Evolutionary conservation across 2,797 vertebrate species (phyloP), one percentile per base, ranked within the genome.

Genomic region (Megalops cyprinoides): DNA sequence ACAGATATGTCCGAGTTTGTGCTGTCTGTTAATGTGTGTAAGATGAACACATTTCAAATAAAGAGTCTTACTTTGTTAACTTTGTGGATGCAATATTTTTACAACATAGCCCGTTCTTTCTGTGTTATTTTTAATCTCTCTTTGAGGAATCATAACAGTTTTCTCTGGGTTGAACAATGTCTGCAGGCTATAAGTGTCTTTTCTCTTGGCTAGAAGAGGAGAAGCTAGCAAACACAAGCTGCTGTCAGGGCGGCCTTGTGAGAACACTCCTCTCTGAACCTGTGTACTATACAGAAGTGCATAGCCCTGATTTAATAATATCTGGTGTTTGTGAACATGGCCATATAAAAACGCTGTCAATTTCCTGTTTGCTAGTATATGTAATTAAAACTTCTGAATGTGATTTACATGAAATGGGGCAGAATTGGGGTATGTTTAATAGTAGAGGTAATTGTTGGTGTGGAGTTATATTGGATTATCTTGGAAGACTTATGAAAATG

Each of bases 21-120:
- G 94, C 94, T 95, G 92, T 93, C 91, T 95, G 90, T 95, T 91
- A 89, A 90, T 95, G 94, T 94, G 93, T 92, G 92, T 92, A 91
- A 94, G 87, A 88, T 91, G 90, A 94, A 95, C 86, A 93, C 92
- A 90, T 94, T 93, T 92, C 92, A 95, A 95, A 95, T 85, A 91
- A 96, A 92, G 91, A 93, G 90, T 90, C 91, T 93, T 94, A 94
- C 91, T 96, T 95, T 94, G 91, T 87, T 93, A 94, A 91, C 55
- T 81, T 84, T 82, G 58, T 75, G 85, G 62, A 39, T 71, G 67
- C 67, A 71, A 71, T 9, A 71, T 71, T 42, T 44, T 39, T 71
- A 23, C 37, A 39, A 25, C 53, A 28, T 31, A 14, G 28, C 44
- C 25, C 69, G 74, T 25, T 48, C 7, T 39, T 62, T 4, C 56